Evolutionary conservation across 2,113 vertebrate genomes (phyloP).

Genomic region (Aptenodytes patagonicus): DNA sequence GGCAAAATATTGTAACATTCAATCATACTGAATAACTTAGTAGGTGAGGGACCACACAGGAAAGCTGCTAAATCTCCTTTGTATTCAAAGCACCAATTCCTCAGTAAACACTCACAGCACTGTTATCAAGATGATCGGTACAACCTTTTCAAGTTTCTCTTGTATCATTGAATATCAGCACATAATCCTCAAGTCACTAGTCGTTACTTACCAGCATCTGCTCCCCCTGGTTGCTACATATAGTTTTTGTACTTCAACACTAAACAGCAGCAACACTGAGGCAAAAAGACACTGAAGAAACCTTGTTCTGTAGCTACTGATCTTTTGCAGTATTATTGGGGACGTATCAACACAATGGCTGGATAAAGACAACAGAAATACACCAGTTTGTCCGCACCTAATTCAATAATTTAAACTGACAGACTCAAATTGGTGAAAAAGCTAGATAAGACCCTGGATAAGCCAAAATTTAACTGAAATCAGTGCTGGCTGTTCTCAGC

Average conservation of each 20-base stretch:
- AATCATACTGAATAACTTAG: neutral
- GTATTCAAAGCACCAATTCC: neutral
- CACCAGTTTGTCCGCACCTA: neutral
- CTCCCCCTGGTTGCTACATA: neutral
- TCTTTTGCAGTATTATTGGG: neutral
- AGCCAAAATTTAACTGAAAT: neutral
- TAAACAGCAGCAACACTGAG: neutral
- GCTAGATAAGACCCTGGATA: accelerated
- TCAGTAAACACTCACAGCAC: neutral
- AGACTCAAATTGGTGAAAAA: neutral
- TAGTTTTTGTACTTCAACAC: neutral
- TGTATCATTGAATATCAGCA: neutral
- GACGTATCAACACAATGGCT: neutral
- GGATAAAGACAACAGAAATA: neutral
- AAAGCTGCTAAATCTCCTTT: neutral
- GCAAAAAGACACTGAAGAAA: neutral
- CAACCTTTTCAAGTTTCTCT: neutral
- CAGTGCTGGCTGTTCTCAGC: neutral
- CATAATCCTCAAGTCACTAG: neutral
- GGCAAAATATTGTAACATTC: neutral
- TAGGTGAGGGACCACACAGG: neutral
- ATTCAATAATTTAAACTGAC: neutral
- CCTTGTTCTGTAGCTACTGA: neutral
- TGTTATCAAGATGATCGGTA: neutral
- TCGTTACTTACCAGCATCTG: neutral